These are phyloP conservation scores for Euwallacea similis DNA, from an alignment of 1,140 invertebrate genomes.

Conservation along the genomic window DNA sequence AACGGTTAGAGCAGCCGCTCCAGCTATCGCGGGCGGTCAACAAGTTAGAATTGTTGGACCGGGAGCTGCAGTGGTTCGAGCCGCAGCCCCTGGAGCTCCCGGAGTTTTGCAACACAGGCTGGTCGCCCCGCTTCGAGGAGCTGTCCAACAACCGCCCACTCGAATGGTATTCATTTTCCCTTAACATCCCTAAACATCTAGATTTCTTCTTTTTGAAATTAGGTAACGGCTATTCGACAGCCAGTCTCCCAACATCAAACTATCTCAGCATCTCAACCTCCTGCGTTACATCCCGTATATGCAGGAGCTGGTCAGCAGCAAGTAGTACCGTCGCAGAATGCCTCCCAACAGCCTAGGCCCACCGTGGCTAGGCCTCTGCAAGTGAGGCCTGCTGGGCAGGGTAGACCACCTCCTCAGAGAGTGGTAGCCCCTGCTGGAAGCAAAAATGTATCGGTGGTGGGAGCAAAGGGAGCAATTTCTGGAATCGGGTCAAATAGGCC, in stretches of 20 bases:
- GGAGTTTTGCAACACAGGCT: conserved; percentile 57
- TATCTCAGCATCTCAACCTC: conserved; percentile 51
- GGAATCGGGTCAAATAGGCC: conserved; percentile 14
- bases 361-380: conserved; percentile 44
- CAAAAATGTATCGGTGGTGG: conserved; percentile 11
- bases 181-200: not conserved
- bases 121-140: conserved; percentile 51
- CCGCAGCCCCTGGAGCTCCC: conserved; percentile 55
- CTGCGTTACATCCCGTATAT: conserved; percentile 53
- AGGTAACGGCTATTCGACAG: conserved; percentile 25
- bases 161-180: conserved; percentile 2
- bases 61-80: conserved; percentile 53
- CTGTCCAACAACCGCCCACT: conserved; percentile 43
- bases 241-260: conserved; percentile 10
- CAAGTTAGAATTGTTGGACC: conserved; percentile 64
- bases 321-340: conserved; percentile 7
- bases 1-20: conserved; percentile 49
- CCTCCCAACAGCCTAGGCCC: conserved; percentile 39
- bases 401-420: conserved; percentile 25
- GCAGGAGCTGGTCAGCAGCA: conserved; percentile 8
- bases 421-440: conserved; percentile 9
- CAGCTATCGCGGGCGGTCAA: conserved; percentile 45
- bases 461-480: conserved; percentile 12
- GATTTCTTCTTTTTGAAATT: not conserved
- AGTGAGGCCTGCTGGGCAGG: conserved; percentile 39